A percentile compares a stretch with the other conserved stretches of the same genome.
Conservation (phyloP, 2,113 vertebrate genomes). For the Grus americana region DNA sequence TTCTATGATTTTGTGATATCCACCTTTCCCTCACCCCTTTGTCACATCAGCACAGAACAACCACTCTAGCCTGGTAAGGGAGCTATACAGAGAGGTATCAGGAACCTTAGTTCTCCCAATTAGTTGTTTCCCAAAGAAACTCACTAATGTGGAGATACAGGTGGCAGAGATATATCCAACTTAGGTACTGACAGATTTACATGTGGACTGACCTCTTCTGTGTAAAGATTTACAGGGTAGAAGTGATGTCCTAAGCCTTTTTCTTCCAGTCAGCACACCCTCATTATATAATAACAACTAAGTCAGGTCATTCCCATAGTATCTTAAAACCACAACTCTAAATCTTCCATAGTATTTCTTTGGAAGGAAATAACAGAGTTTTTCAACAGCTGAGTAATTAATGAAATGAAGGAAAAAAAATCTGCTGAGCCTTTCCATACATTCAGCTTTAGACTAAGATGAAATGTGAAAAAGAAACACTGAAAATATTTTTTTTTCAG, state of each 20-base stretch:
- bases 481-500: not conserved
- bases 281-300: not conserved
- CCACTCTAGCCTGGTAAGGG: not conserved
- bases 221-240: not conserved
- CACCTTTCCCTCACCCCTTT: not conserved
- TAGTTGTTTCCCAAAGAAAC: not conserved
- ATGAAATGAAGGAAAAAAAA: conserved; percentile 29
- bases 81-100: not conserved
- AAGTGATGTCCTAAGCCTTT: not conserved
- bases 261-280: not conserved
- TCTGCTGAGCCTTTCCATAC: not conserved
- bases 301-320: not conserved
- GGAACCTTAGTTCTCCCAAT: not conserved
- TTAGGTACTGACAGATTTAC: not conserved
- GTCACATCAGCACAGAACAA: not conserved
- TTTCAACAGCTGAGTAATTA: conserved; percentile 18
- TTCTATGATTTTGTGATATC: not conserved
- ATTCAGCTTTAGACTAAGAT: not conserved
- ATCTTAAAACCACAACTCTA: not conserved
- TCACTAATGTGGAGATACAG: not conserved
- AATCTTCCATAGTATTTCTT: not conserved
- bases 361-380: not conserved
- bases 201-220: not conserved
- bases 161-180: not conserved
- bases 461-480: not conserved